Evolutionary conservation across 2,888 invertebrate genomes (phyloP), one percentile per base, ranked within the genome.

Genomic region (Cantharis flavilabris): DNA sequence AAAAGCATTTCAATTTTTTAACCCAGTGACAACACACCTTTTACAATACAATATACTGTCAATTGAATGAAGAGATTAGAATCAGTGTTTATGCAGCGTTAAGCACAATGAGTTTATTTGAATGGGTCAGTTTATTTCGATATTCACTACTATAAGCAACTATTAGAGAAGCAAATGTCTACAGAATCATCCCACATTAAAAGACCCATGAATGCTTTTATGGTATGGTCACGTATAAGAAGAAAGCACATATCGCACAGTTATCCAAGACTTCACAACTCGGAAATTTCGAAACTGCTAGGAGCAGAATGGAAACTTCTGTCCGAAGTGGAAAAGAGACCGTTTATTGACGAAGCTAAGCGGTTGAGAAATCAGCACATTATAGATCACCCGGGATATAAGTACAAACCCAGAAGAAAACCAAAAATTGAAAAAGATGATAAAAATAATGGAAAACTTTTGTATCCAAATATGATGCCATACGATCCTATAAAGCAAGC

Each of bases 181-280:
- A 63, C 71, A 64, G 71, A 75, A 71, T 75, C 89, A 82, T 94
- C 94, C 87, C 96, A 97, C 87, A 97, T 98, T 83, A 98, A 98
- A 88, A 91, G 97, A 82, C 97, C 97, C 1, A 97, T 97, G 97
- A 97, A 97, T 88, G 97, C 97, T 3, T 97, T 97, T 88, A 97
- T 97, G 97, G 94, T 94, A 64, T 94, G 94, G 94, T 94, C 94
- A 3, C 89, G 94, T 64, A 93, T 94, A 80, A 93, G 95, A 85
- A 88, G 96, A 69, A 93, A 95, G 85, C 95, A 95, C 85, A 96
- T 96, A 87, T 95, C 96, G 0, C 91, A 93, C 86, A 92, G 96
- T 86, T 95, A 96, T 86, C 96, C 96, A 75, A 94, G 93, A 83
- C 89, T 94, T 83, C 94, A 94, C 87, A 94, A 94, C 83, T 93